Conservation (phyloP, 2,888 invertebrate genomes). For the Andrena haemorrhoa region DNA sequence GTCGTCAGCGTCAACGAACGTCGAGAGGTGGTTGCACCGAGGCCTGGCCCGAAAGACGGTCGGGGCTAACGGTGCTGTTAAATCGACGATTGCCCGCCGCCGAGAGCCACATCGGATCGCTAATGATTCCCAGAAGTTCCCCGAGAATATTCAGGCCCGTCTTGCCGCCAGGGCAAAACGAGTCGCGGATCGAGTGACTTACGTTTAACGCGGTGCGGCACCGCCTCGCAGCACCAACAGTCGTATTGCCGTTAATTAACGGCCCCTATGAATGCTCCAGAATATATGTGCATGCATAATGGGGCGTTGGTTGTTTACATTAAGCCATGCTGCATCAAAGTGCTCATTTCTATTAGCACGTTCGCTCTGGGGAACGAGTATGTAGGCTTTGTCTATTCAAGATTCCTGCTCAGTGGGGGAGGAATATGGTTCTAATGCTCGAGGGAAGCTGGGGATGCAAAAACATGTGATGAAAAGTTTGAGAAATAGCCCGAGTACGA, state of each 20-base stretch:
- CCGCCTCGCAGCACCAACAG: conserved; percentile 23
- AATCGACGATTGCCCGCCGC: conserved; percentile 58
- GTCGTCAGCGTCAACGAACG: conserved; percentile 35
- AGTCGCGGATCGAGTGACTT: conserved; percentile 40
- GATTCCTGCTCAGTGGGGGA: no score
- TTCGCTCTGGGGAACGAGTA: no score
- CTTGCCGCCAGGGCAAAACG: conserved; percentile 25
- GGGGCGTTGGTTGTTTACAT: background rate
- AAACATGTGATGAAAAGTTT: no score
- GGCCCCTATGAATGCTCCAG: conserved; percentile 21
- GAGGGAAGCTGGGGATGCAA: no score
- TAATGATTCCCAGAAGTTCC: conserved; percentile 69
- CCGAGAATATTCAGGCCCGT: conserved; percentile 49
- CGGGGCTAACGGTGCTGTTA: conserved; percentile 45
- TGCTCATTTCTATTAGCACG: no score
- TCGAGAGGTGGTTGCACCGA: conserved; percentile 23
- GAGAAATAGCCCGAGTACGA: no score
- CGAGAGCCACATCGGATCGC: conserved; percentile 36
- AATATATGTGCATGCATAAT: conserved; percentile 2
- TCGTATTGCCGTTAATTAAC: conserved; percentile 51
- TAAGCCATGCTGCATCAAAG: no score
- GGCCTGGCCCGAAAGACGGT: conserved; percentile 32
- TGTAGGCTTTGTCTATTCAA: no score
- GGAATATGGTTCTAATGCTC: no score
- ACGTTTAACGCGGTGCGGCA: conserved; percentile 27